phyloP scores from a whole-genome alignment of 2,797 vertebrate genomes.

The Columba guinea region DNA sequence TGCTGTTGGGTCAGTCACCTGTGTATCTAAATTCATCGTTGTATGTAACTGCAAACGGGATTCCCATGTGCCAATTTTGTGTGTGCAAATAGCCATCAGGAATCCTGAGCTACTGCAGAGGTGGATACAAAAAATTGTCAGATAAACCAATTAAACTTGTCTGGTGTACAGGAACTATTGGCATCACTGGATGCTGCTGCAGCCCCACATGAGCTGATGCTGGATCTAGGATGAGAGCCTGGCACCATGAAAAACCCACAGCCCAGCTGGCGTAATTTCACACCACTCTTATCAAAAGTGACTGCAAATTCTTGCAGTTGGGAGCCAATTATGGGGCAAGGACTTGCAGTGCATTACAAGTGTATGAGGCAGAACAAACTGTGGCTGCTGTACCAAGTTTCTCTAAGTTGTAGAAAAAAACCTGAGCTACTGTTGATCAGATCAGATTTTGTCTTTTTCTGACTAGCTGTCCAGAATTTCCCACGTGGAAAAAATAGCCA shows the following conservation, averaged over 20 bases:
- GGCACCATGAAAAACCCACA: background rate
- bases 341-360: background rate
- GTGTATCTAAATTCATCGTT: background rate
- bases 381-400: background rate
- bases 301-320: background rate
- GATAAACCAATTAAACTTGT: background rate
- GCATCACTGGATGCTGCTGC: background rate
- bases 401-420: background rate
- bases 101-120: background rate
- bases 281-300: background rate
- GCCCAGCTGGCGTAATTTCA: background rate
- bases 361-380: background rate
- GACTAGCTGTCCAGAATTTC: constrained; percentile 45
- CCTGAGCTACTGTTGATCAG: background rate
- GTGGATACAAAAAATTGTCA: background rate
- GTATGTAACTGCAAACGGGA: background rate
- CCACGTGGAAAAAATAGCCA: constrained; percentile 12
- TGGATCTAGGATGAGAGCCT: background rate
- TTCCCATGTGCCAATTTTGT: rapidly evolving
- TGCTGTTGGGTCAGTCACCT: background rate
- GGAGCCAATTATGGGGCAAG: background rate
- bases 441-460: constrained; percentile 17
- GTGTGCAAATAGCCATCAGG: background rate
- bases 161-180: background rate
- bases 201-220: background rate